Evolutionary conservation across 2,888 invertebrate species (phyloP).

Genomic region (Ellobium chinense): DNA sequence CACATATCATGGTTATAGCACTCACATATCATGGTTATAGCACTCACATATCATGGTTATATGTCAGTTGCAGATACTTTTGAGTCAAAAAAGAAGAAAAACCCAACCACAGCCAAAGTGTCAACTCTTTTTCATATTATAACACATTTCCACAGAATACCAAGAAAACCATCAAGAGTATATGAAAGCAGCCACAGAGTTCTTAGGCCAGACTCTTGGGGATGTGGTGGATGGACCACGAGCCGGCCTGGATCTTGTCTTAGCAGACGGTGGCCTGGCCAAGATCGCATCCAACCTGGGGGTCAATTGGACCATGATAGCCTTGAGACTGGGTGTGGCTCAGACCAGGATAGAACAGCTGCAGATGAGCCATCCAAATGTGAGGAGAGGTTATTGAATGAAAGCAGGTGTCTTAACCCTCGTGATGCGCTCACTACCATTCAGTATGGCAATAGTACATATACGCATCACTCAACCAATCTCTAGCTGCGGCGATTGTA

Average conservation of each 20-base stretch:
- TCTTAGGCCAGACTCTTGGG: conserved; percentile 48
- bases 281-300: conserved; percentile 64
- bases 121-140: background rate
- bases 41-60: no score
- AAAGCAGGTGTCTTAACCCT: no score
- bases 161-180: conserved; percentile 65
- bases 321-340: conserved; percentile 75
- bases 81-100: no score
- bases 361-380: conserved; percentile 68
- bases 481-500: no score
- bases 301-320: conserved; percentile 78
- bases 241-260: background rate
- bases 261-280: conserved; percentile 64
- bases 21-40: no score
- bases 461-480: no score
- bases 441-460: no score
- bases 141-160: conserved; percentile 56
- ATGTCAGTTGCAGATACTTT: no score
- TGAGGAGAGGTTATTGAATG: no score
- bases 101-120: no score
- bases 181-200: conserved; percentile 65
- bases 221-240: conserved; percentile 48
- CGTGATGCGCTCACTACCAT: no score
- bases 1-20: no score
- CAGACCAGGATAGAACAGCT: conserved; percentile 79